These are phyloP conservation scores for Sula dactylatra DNA, from an alignment of 2,113 vertebrate species.

Conservation along the genomic window DNA sequence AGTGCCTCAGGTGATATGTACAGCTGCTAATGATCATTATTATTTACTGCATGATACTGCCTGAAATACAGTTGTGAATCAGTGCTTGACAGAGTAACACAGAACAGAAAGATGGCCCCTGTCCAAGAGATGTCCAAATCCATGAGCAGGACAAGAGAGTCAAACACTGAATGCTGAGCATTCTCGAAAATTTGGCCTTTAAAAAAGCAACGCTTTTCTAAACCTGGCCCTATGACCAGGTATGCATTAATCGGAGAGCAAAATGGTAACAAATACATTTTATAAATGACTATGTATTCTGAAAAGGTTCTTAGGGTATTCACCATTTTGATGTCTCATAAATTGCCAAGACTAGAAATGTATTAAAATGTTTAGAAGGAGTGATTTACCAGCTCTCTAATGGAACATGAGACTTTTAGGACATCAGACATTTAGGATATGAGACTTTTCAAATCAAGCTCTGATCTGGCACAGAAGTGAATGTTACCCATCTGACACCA, in stretches of 20 bases:
- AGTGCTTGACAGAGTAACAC: neutral
- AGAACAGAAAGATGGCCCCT: neutral
- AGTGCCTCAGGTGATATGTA: neutral
- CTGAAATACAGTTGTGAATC: conserved; percentile 24
- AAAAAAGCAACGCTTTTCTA: neutral
- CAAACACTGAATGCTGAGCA: neutral
- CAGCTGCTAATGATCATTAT: neutral
- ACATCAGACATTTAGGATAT: neutral
- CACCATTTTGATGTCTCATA: neutral
- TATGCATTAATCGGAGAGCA: neutral
- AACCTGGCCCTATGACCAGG: neutral
- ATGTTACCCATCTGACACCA: neutral
- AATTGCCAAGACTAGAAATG: neutral
- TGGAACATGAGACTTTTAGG: neutral
- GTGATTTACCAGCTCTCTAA: conserved; percentile 15
- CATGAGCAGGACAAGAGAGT: neutral
- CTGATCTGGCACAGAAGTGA: neutral
- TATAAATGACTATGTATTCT: neutral
- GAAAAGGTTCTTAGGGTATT: neutral
- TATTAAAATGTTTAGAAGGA: conserved; percentile 2
- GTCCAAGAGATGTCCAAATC: neutral
- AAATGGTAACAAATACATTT: neutral
- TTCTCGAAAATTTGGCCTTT: neutral
- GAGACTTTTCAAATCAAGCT: neutral
- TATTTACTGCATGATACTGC: neutral